Conservation (phyloP, 2,797 vertebrate species). For the Cyprinella venusta region DNA sequence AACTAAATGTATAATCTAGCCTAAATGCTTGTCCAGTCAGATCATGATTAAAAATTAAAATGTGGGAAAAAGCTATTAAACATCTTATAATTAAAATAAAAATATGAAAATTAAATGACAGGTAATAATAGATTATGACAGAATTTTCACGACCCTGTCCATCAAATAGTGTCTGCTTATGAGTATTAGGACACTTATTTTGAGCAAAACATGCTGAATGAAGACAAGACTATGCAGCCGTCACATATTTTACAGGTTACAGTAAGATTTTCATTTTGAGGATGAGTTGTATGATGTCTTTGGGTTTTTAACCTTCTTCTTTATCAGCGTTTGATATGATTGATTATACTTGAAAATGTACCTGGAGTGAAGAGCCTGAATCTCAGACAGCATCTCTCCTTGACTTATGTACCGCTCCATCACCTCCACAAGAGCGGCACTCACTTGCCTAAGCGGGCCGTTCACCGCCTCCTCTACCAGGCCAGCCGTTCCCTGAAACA, state of each 20-base stretch:
- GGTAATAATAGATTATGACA: too few relatives aligned
- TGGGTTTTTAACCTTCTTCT: neutral
- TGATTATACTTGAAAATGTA: constrained; percentile 41
- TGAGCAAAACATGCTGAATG: neutral
- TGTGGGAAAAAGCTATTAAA: neutral
- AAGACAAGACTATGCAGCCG: neutral
- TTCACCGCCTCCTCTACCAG: constrained; percentile 61
- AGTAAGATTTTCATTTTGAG: neutral
- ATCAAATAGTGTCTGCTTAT: neutral
- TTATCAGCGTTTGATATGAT: neutral
- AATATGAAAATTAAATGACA: too few relatives aligned
- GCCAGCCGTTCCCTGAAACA: constrained; percentile 58
- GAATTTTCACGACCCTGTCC: too few relatives aligned
- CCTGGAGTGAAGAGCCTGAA: constrained; percentile 76
- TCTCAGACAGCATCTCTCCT: constrained; percentile 76
- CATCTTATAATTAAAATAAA: neutral
- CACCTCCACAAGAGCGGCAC: constrained; percentile 68
- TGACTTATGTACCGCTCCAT: constrained; percentile 72
- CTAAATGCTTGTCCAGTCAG: neutral
- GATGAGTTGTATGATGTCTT: neutral
- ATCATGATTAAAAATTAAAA: neutral
- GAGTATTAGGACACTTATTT: neutral
- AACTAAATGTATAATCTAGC: neutral
- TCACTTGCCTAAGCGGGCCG: constrained; percentile 63
- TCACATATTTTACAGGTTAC: neutral